Percentiles rank a stretch among this genome's conserved stretches.
Evolutionary conservation across 1,140 invertebrate genomes (phyloP).

Genomic region (Chironomus striatipennis): DNA sequence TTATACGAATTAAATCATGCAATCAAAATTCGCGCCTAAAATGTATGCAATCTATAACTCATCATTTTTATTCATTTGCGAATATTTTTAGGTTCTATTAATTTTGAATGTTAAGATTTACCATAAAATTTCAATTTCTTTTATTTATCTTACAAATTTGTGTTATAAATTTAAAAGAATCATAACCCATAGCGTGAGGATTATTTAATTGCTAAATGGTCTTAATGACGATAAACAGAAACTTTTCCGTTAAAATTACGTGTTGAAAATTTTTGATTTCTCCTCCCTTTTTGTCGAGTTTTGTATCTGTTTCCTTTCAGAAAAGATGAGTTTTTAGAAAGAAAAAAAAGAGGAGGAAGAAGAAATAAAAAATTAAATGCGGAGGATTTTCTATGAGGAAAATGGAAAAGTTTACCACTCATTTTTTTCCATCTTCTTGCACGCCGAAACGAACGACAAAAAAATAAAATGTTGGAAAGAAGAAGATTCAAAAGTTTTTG

Average conservation of each 20-base stretch:
- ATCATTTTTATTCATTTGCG: no score
- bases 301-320: not conserved
- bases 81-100: no score
- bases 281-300: not conserved
- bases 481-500: constrained; percentile 1
- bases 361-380: no score
- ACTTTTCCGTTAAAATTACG: not conserved
- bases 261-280: constrained; percentile 1
- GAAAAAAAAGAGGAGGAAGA: not conserved
- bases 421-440: not conserved
- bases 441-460: not conserved
- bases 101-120: no score
- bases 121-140: no score
- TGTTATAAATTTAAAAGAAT: no score
- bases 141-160: no score
- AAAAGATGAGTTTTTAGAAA: not conserved
- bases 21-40: no score
- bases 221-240: constrained; percentile 22
- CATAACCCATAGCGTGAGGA: no score
- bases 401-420: not conserved
- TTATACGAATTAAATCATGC: no score
- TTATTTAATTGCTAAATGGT: constrained; percentile 23
- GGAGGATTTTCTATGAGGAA: no score
- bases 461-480: constrained; percentile 2
- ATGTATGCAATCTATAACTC: no score